Evolutionary conservation across 92 coral and sea anemone genomes (phyloP).

Genomic region (Palythoa grandis): DNA sequence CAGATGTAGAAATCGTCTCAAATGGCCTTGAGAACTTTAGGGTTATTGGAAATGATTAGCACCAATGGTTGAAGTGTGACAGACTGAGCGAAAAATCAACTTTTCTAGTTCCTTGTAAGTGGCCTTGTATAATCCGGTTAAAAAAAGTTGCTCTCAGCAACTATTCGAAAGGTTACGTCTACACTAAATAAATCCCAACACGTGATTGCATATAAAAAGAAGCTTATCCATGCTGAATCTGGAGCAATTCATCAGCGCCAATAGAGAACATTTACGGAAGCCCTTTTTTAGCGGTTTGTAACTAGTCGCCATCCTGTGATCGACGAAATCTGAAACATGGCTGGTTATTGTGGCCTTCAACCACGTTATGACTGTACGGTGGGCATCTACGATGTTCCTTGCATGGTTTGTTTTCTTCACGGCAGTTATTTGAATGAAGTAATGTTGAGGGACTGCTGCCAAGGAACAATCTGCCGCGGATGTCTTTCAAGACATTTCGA

Average conservation of each 20-base stretch:
- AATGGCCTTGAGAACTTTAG: no score
- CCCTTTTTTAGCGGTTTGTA: no score
- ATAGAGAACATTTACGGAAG: no score
- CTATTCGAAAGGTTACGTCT: slow-evolving; percentile 2
- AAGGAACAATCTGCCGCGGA: slow-evolving; percentile 60
- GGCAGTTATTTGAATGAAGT: slow-evolving; percentile 61
- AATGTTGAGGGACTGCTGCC: slow-evolving; percentile 64
- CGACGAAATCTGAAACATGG: not conserved
- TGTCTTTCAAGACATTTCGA: slow-evolving; percentile 72
- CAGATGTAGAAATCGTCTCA: not conserved
- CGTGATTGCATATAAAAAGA: slow-evolving; percentile 18
- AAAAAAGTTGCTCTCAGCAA: slow-evolving; percentile 11
- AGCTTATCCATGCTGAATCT: no score
- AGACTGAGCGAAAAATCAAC: no score
- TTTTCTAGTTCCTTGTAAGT: not conserved
- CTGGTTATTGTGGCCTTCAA: not conserved
- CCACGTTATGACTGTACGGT: slow-evolving; percentile 44
- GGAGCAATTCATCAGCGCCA: no score
- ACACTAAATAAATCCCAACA: slow-evolving; percentile 8
- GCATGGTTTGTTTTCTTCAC: slow-evolving; percentile 70
- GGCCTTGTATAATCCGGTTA: not conserved
- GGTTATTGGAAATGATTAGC: no score
- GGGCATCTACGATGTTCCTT: slow-evolving; percentile 57
- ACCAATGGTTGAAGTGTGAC: no score
- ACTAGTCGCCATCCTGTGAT: not conserved